Conservation (phyloP, 2,888 invertebrate species). For the Erebia palarica region DNA sequence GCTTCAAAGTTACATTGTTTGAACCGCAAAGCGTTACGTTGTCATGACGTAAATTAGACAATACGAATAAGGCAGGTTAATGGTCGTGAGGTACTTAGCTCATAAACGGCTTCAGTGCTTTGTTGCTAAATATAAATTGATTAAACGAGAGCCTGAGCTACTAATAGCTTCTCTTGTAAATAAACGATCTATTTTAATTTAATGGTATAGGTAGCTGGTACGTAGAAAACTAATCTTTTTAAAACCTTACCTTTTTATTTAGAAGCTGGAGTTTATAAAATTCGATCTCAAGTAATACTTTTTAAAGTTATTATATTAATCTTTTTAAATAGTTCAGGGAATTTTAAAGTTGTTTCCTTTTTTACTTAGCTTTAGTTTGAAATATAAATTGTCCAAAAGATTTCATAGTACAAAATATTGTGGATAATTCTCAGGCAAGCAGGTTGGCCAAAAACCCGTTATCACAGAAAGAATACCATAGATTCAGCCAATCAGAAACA, state of each 20-base stretch:
- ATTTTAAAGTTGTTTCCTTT: no score
- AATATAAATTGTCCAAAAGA: no score
- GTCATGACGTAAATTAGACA: constrained; percentile 38
- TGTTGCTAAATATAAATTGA: constrained; percentile 20
- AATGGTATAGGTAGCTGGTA: neutral
- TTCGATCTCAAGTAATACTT: no score
- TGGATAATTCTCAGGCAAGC: no score
- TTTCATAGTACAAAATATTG: no score
- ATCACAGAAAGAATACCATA: no score
- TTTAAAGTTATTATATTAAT: no score
- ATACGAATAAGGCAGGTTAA: constrained; percentile 44
- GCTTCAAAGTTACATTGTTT: constrained; percentile 29
- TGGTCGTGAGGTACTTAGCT: constrained; percentile 38
- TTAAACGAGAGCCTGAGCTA: neutral
- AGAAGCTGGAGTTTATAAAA: no score
- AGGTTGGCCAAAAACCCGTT: no score
- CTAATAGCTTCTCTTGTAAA: constrained; percentile 12
- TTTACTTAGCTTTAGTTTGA: no score
- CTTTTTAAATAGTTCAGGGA: no score
- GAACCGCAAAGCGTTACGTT: constrained; percentile 26
- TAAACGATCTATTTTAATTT: constrained; percentile 1
- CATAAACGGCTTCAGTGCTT: constrained; percentile 15
- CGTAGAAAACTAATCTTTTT: neutral
- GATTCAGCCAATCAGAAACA: no score
- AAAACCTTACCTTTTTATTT: neutral